Evolutionary conservation across 2,888 invertebrate species (phyloP), one percentile per base, ranked within the genome.

Genomic region (Aradus depressus): DNA sequence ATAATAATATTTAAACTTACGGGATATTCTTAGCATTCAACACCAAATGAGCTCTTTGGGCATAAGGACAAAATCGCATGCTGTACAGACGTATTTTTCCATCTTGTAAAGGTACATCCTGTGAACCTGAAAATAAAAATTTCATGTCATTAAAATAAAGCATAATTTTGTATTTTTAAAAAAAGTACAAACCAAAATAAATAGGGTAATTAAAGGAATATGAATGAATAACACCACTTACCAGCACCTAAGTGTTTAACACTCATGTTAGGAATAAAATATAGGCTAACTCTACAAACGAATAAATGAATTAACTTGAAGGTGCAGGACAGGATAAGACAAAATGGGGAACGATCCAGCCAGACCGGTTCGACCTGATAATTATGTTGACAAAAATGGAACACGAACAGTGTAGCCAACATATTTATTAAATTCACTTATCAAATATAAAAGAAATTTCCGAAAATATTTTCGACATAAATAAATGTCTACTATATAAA

Each of bases 61-160:
- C 84, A 61, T 76, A 89, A 0, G 89, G 89, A 62, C 89, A 89
- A 68, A 86, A 88, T 59, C 86, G 74, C 82, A 87, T 89, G 22
- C 82, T 83, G 63, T 84, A 89, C 2, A 89, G 64, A 5, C 85
- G 79, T 44, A 84, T 66, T 64, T 80, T 79, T 2, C 80, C 84
- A 19, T 67, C 62, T 60, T 71, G 70, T 55, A 77, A 69, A 8
- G 75, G 68, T 1, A 86, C 85, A 44, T 75, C 68, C 22, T 66
- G 67, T 49, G 84, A 81, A 60, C 84, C 86, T 86, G 37, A 34
- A n/a, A 42, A 37, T n/a, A 35, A 16, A 14, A 38, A n/a, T 4
- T 18, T 26, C 3, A 16, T 4, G 3, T 19, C 16, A 23, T 25
- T 19, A 10, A 21, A 28, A 44, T 18, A 43, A 28, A 18, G 10